Evolutionary conservation across 2,113 vertebrate species (phyloP), one percentile per base, ranked within the genome.

Genomic region (Malurus elegans): DNA sequence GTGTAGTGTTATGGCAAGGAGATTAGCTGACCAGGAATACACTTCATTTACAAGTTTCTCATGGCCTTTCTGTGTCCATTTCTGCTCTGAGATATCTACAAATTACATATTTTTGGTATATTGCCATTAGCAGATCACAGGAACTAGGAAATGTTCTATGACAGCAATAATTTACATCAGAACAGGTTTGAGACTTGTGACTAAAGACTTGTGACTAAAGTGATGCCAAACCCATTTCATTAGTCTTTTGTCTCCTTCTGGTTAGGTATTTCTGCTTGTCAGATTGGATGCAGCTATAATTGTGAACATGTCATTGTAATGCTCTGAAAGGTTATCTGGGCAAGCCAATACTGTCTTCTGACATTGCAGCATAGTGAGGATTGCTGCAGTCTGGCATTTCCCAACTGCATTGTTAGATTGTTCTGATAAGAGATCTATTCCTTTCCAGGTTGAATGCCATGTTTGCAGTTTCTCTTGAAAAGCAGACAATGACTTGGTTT

Each of bases 381-480:
- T 70, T 86, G 64, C 45, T 83, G 11, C 54, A 42, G n/a, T 44
- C 62, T 70, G 32, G 36, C 42, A 62, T 20, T 80, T 92, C n/a
- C 38, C 10, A 58, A 32, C 23, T 62, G 42, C 0, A 0, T 18
- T 54, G 5, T 40, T 86, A 66, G 60, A 71, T 73, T 17, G 7
- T 73, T 76, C 60, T 86, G 64, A 11, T 91, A 75, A 44, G 4
- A 32, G 65, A 14, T 67, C 26, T 51, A 38, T 71, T 92, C 51
- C 73, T 73, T 93, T 69, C 51, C 25, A 32, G 32, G 64, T 65
- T 19, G 34, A 85, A 24, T 64, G 51, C 34, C 24, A 3, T 32
- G 78, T 85, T 93, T 65, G 58, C 25, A 42, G 32, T 78, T 91
- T 76, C 72, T 81, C 7, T 79, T 79, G 53, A 57, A 81, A 85